A percentile compares a stretch with the other conserved stretches of the same genome.
These are phyloP conservation scores for Cephus pulcher DNA, from an alignment of 2,888 invertebrate genomes.

Conservation along the genomic window DNA sequence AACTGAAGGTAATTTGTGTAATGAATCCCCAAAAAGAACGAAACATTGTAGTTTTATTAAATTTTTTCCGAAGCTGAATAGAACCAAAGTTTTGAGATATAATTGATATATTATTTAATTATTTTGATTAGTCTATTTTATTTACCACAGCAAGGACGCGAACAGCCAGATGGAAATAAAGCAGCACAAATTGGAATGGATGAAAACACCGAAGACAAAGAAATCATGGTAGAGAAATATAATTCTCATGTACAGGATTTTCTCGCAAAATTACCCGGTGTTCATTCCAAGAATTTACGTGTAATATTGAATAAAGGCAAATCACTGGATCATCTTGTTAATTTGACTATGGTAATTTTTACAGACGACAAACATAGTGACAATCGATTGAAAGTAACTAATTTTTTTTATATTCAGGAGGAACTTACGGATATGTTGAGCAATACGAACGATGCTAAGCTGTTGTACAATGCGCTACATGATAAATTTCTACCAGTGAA, in stretches of 20 bases:
- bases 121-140: constrained; percentile 11
- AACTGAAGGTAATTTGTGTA: constrained; percentile 79
- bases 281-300: constrained; percentile 87
- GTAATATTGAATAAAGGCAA: constrained; percentile 80
- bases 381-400: not conserved
- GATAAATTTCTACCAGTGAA: constrained; percentile 73
- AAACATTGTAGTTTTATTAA: constrained; percentile 13
- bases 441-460: constrained; percentile 77
- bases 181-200: constrained; percentile 81
- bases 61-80: not conserved
- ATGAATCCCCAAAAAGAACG: not conserved
- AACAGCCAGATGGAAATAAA: constrained; percentile 80
- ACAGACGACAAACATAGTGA: not conserved
- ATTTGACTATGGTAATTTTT: constrained; percentile 69
- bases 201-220: constrained; percentile 68
- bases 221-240: constrained; percentile 71
- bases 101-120: constrained; percentile 15
- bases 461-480: constrained; percentile 79
- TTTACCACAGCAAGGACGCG: constrained; percentile 76
- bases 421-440: constrained; percentile 79
- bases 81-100: not conserved
- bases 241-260: constrained; percentile 83
- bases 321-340: constrained; percentile 75
- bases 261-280: constrained; percentile 87
- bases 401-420: constrained; percentile 68